Conservation (phyloP, 2,888 invertebrate species). For the Meta bourneti region DNA sequence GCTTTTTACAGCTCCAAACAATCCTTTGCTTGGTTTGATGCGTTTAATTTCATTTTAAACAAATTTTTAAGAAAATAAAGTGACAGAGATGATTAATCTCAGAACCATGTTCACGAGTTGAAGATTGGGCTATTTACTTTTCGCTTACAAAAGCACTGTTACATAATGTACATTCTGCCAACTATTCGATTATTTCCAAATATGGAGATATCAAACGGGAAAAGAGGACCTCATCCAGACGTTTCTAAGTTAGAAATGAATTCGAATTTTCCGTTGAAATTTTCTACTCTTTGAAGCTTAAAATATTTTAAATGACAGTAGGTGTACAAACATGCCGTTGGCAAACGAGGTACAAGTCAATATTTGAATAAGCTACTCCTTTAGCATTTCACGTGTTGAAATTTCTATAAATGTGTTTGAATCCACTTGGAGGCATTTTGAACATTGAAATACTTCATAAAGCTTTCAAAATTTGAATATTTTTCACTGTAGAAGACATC, state of each 20-base stretch:
- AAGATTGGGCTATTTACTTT: too few species aligned
- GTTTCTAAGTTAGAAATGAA: constrained; percentile 13
- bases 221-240: not conserved
- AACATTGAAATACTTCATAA: constrained; percentile 25
- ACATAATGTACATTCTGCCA: too few species aligned
- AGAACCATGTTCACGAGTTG: too few species aligned
- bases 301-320: constrained; percentile 30
- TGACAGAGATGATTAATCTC: too few species aligned
- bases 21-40: too few species aligned
- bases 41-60: too few species aligned
- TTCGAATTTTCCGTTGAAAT: constrained; percentile 6
- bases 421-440: constrained; percentile 58
- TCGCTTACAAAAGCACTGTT: too few species aligned
- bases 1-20: too few species aligned
- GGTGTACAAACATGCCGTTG: constrained; percentile 49
- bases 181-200: not conserved
- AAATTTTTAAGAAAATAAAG: too few species aligned
- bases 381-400: constrained; percentile 29
- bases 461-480: constrained; percentile 35
- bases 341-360: constrained; percentile 55
- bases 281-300: constrained; percentile 15
- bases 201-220: not conserved
- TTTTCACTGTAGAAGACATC: constrained; percentile 16
- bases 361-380: constrained; percentile 50
- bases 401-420: constrained; percentile 44